Conservation (phyloP, 2,888 invertebrate genomes). For the Globia sparganii region DNA sequence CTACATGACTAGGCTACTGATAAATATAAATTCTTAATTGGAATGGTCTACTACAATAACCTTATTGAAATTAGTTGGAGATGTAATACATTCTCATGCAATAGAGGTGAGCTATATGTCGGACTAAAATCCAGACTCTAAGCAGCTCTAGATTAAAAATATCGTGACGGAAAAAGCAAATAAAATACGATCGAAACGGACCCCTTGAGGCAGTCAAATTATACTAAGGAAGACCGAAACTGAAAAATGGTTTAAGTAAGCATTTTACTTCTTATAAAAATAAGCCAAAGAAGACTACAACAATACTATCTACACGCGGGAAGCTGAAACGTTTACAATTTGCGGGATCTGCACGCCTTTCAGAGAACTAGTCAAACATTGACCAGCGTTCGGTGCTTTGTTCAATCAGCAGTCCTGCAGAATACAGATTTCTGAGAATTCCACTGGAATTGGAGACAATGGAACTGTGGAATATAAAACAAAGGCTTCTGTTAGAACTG, state of each 20-base stretch:
- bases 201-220: not conserved
- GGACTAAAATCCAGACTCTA: not conserved
- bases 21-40: not conserved
- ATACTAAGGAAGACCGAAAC: not conserved
- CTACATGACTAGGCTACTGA: not conserved
- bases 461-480: not conserved
- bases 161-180: not conserved
- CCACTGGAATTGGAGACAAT: not conserved
- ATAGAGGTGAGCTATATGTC: not conserved
- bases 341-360: not conserved
- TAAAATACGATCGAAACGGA: not conserved
- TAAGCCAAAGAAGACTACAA: not conserved
- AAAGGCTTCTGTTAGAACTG: not conserved
- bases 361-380: constrained; percentile 28
- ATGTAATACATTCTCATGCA: not conserved
- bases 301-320: not conserved
- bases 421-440: constrained; percentile 5
- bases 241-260: not conserved
- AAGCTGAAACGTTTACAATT: not conserved
- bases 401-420: constrained; percentile 21
- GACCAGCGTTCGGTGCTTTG: constrained; percentile 34
- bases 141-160: not conserved
- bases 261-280: not conserved
- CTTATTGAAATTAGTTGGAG: not conserved
- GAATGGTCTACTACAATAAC: not conserved